Conservation (phyloP, 2,888 invertebrate species). For the Omphaloscelis lunosa region DNA sequence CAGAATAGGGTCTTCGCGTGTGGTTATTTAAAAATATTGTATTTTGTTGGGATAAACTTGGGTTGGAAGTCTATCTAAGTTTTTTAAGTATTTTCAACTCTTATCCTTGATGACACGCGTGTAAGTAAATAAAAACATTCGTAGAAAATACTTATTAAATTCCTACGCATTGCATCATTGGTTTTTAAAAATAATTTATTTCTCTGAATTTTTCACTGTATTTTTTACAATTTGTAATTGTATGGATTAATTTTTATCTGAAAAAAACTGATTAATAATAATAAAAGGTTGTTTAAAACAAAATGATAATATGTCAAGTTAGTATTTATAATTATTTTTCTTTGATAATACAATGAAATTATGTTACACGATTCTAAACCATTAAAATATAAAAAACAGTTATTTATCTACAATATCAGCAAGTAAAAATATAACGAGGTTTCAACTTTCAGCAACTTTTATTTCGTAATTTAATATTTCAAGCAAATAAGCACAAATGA, state of each 20-base stretch:
- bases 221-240: no score
- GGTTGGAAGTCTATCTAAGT: not conserved
- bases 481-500: slow-evolving; percentile 27
- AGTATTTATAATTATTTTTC: not conserved
- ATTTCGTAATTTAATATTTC: slow-evolving; percentile 41
- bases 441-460: slow-evolving; percentile 17
- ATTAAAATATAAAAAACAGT: not conserved
- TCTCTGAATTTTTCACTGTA: no score
- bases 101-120: not conserved
- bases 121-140: not conserved
- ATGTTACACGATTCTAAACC: not conserved
- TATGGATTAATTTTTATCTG: no score
- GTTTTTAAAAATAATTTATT: no score
- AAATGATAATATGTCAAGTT: not conserved
- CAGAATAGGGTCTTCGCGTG: not conserved
- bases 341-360: not conserved
- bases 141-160: not conserved
- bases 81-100: not conserved
- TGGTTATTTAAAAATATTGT: not conserved
- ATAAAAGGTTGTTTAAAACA: not conserved
- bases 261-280: no score
- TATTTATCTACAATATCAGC: not conserved
- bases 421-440: not conserved
- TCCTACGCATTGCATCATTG: not conserved
- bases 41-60: not conserved